phyloP scores from a whole-genome alignment of 1,140 invertebrate species.

The Musca vetustissima region DNA sequence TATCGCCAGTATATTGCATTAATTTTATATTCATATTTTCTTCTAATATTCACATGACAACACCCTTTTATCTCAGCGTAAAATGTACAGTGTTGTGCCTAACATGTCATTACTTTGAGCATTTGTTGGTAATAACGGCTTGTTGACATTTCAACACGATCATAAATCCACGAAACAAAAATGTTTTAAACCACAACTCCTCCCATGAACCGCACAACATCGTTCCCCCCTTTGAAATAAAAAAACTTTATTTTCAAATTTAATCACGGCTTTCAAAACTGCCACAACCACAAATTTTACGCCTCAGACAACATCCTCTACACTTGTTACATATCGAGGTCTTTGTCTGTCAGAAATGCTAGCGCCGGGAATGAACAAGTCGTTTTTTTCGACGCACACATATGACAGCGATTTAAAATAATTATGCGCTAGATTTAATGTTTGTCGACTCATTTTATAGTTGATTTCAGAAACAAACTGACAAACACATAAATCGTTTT shows the following conservation, averaged over 20 bases:
- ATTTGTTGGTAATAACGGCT: conserved; percentile 28
- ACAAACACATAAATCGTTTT: background rate
- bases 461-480: background rate
- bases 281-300: conserved; percentile 18
- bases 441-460: conserved; percentile 16
- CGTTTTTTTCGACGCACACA: conserved; percentile 27
- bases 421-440: conserved; percentile 52
- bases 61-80: too few species aligned
- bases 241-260: conserved; percentile 16
- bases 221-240: background rate
- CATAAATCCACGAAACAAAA: conserved; percentile 43
- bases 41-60: too few species aligned
- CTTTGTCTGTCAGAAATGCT: background rate
- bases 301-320: background rate
- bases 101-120: too few species aligned
- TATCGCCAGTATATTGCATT: too few species aligned
- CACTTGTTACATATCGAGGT: background rate
- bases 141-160: conserved; percentile 50
- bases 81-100: too few species aligned
- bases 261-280: conserved; percentile 23
- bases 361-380: background rate
- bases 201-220: conserved; percentile 3
- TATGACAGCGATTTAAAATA: conserved; percentile 48
- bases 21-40: too few species aligned
- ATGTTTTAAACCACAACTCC: conserved; percentile 43